Conservation (phyloP, 2,113 vertebrate genomes). For the Ceyx cyanopectus region DNA sequence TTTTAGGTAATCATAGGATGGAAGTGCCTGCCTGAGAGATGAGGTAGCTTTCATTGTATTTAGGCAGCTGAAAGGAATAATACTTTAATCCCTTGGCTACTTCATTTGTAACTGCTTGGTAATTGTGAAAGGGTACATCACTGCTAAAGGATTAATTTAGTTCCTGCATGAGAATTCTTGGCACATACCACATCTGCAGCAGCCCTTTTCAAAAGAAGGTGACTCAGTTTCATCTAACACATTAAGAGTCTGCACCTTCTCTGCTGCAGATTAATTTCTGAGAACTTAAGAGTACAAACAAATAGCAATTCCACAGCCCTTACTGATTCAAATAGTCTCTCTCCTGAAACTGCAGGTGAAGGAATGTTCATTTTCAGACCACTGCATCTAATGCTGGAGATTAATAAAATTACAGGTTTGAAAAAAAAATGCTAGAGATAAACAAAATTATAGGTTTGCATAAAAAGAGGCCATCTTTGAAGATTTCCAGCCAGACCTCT, state of each 20-base stretch:
- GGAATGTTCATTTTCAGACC: slow-evolving; percentile 7
- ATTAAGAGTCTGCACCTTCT: slow-evolving; percentile 18
- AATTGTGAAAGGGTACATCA: slow-evolving; percentile 60
- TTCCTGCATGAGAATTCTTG: slow-evolving; percentile 33
- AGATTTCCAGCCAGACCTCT: background rate
- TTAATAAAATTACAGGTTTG: slow-evolving; percentile 18
- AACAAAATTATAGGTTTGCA: slow-evolving; percentile 18
- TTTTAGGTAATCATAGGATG: slow-evolving; percentile 1
- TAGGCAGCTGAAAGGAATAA: slow-evolving; percentile 65
- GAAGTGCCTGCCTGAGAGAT: slow-evolving; percentile 37
- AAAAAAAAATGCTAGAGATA: background rate
- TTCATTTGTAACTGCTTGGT: slow-evolving; percentile 66
- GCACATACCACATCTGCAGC: slow-evolving; percentile 34
- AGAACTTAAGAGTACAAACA: slow-evolving; percentile 6
- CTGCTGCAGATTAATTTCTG: slow-evolving; percentile 26
- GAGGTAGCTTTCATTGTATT: slow-evolving; percentile 35
- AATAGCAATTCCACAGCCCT: background rate
- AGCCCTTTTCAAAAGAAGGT: slow-evolving; percentile 47
- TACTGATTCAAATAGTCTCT: background rate
- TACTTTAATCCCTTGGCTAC: slow-evolving; percentile 41
- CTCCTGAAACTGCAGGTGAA: background rate
- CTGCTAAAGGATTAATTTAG: slow-evolving; percentile 54
- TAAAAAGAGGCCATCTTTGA: background rate
- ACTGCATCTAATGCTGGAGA: background rate
- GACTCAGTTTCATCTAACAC: slow-evolving; percentile 42